Evolutionary conservation across 2,797 vertebrate genomes (phyloP).

Genomic region (Lepilemur septentrionalis): DNA sequence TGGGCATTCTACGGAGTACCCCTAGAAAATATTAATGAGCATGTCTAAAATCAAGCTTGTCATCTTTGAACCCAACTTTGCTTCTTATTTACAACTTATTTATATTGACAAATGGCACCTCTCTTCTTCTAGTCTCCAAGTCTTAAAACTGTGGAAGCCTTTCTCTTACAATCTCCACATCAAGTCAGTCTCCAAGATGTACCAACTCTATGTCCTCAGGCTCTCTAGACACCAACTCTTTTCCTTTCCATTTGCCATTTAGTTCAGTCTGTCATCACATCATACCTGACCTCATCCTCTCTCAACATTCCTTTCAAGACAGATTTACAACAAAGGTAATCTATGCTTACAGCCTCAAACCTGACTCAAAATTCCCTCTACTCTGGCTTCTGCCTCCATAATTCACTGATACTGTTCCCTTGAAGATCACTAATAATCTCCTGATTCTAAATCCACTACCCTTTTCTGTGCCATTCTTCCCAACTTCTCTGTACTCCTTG

Average conservation of each 20-base stretch:
- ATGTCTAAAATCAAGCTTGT: background rate
- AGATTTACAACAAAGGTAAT: background rate
- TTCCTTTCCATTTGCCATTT: background rate
- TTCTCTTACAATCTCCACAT: background rate
- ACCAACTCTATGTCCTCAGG: background rate
- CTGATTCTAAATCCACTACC: background rate
- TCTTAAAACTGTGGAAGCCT: background rate
- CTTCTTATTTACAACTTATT: conserved; percentile 11
- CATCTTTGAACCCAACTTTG: background rate
- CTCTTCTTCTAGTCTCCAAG: conserved; percentile 1
- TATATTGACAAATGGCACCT: background rate
- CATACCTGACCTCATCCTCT: background rate
- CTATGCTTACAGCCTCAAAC: background rate
- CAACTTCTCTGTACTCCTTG: background rate
- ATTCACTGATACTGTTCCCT: background rate
- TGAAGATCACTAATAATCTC: background rate
- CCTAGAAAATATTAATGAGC: background rate
- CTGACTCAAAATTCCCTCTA: background rate
- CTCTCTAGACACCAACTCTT: background rate
- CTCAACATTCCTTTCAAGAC: background rate
- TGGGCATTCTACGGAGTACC: background rate
- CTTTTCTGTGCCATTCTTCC: background rate
- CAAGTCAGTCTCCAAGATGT: background rate
- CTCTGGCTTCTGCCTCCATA: background rate
- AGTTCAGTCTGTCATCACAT: background rate